Conservation (phyloP, 2,113 vertebrate genomes). For the Steatornis caripensis region DNA sequence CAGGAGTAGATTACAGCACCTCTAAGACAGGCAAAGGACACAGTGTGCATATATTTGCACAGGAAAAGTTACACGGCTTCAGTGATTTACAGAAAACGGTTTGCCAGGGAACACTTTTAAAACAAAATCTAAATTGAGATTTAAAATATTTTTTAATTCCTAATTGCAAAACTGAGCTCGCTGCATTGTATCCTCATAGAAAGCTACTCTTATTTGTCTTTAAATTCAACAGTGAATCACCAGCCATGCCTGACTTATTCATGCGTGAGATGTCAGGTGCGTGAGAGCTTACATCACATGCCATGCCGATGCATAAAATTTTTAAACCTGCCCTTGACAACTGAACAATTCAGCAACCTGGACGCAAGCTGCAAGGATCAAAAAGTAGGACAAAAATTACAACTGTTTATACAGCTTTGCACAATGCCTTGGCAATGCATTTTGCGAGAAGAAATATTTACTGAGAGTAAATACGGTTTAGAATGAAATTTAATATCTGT, state of each 20-base stretch:
- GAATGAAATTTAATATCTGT: conserved; percentile 16
- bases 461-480: conserved; percentile 44
- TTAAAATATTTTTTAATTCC: background rate
- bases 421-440: background rate
- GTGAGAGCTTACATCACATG: conserved; percentile 49
- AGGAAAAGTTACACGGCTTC: background rate
- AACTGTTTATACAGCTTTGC: conserved; percentile 41
- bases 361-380: conserved; percentile 42
- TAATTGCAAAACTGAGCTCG: background rate
- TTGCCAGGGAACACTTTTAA: background rate
- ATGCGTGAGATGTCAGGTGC: conserved; percentile 54
- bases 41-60: background rate
- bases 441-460: conserved; percentile 37
- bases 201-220: conserved; percentile 19
- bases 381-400: conserved; percentile 56
- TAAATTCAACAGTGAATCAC: conserved; percentile 18
- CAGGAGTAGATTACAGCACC: background rate
- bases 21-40: background rate
- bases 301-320: conserved; percentile 51
- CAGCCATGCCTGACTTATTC: conserved; percentile 7
- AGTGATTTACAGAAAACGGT: background rate
- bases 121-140: background rate
- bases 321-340: conserved; percentile 65
- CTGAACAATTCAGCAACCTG: conserved; percentile 43
- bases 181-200: background rate